phyloP scores from a whole-genome alignment of 2,797 vertebrate species.

The Cossypha dichroa region DNA sequence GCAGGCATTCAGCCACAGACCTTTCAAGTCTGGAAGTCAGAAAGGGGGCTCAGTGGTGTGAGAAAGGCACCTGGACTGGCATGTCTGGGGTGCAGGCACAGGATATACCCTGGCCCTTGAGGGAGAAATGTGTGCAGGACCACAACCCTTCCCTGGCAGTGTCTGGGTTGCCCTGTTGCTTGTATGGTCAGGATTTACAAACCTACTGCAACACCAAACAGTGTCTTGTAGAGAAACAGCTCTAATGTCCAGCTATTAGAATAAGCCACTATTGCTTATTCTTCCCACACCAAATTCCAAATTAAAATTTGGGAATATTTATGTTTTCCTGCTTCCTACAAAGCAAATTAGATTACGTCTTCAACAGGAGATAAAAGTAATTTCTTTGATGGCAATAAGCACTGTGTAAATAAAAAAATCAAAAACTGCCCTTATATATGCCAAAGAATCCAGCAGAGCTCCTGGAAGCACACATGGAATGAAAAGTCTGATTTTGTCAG shows the following conservation, averaged over 20 bases:
- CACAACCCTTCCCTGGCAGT: fast-evolving
- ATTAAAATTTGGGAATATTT: not conserved
- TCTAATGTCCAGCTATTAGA: not conserved
- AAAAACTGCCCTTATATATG: not conserved
- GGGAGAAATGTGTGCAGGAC: not conserved
- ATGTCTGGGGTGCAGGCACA: not conserved
- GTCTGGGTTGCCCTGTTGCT: not conserved
- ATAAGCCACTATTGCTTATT: not conserved
- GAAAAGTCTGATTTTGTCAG: not conserved
- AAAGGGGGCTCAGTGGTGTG: not conserved
- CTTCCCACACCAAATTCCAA: not conserved
- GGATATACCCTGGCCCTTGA: fast-evolving
- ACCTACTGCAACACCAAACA: not conserved
- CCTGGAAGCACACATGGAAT: not conserved
- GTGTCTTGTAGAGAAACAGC: not conserved
- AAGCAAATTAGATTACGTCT: not conserved
- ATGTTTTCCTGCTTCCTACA: not conserved
- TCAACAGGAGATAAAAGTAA: not conserved
- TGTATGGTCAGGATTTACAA: not conserved
- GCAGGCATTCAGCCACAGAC: fast-evolving
- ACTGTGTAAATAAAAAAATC: not conserved
- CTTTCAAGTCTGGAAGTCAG: not conserved
- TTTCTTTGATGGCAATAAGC: not conserved
- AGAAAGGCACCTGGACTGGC: not conserved
- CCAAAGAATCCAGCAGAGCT: not conserved